phyloP scores from a whole-genome alignment of 1,140 invertebrate species.

The Aphelinus atriplicis region DNA sequence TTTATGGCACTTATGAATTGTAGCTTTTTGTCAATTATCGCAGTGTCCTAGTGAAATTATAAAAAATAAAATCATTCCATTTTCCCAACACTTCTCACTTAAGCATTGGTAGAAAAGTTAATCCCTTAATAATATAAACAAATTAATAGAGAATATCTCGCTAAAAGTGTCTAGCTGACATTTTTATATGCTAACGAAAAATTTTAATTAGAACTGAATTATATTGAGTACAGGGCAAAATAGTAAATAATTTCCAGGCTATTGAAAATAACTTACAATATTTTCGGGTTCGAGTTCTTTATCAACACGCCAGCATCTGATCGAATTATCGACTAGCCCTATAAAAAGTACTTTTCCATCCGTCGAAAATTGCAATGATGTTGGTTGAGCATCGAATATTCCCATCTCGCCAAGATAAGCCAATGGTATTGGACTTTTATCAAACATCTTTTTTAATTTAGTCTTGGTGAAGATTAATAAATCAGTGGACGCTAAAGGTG shows the following conservation, averaged over 20 bases:
- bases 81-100: neutral
- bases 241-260: no score
- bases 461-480: neutral
- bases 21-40: conserved; percentile 3
- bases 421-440: no score
- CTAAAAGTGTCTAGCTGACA: no score
- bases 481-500: neutral
- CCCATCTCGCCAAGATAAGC: no score
- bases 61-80: neutral
- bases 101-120: neutral
- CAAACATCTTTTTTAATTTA: no score
- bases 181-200: no score
- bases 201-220: no score
- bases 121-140: neutral
- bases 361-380: neutral
- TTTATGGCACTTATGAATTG: conserved; percentile 9
- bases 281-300: no score
- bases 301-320: neutral
- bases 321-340: neutral
- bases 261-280: no score
- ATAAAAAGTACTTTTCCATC: neutral
- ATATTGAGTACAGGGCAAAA: no score
- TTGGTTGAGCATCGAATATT: neutral
- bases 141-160: no score
- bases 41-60: neutral